Conservation (phyloP, 1,140 invertebrate genomes). For the Limonius californicus region DNA sequence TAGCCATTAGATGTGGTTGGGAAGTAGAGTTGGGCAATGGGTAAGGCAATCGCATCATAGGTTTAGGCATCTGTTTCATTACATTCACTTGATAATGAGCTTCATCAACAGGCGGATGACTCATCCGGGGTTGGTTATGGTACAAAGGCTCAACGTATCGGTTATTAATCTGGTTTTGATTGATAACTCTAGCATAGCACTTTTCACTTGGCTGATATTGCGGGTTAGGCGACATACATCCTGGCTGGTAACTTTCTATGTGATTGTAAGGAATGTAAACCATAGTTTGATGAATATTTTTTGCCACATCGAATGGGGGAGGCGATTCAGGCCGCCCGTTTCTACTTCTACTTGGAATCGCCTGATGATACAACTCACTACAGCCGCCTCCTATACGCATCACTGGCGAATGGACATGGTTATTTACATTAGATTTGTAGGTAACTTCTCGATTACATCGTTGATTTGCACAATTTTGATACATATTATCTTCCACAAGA, state of each 20-base stretch:
- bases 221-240: conserved; percentile 35
- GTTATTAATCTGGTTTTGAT: conserved; percentile 45
- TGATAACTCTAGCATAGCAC: conserved; percentile 35
- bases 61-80: conserved; percentile 16
- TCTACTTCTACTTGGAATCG: conserved; percentile 44
- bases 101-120: conserved; percentile 17
- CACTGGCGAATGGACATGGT: conserved; percentile 34
- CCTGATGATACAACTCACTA: conserved; percentile 49
- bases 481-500: conserved; percentile 48
- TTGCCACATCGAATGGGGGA: conserved; percentile 53
- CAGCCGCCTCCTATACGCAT: conserved; percentile 38
- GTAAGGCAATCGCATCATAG: conserved; percentile 14
- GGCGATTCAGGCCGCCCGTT: conserved; percentile 60
- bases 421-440: conserved; percentile 45
- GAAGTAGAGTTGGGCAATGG: conserved; percentile 42
- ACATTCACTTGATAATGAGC: not conserved
- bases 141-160: conserved; percentile 40
- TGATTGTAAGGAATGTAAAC: conserved; percentile 72
- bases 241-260: conserved; percentile 37
- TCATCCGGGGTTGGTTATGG: conserved; percentile 44
- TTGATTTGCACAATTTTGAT: conserved; percentile 54
- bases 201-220: conserved; percentile 44
- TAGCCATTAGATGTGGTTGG: conserved; percentile 39
- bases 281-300: conserved; percentile 66
- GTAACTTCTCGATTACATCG: conserved; percentile 42